Evolutionary conservation across 2,888 invertebrate genomes (phyloP).

Genomic region (Nudaria mundana): DNA sequence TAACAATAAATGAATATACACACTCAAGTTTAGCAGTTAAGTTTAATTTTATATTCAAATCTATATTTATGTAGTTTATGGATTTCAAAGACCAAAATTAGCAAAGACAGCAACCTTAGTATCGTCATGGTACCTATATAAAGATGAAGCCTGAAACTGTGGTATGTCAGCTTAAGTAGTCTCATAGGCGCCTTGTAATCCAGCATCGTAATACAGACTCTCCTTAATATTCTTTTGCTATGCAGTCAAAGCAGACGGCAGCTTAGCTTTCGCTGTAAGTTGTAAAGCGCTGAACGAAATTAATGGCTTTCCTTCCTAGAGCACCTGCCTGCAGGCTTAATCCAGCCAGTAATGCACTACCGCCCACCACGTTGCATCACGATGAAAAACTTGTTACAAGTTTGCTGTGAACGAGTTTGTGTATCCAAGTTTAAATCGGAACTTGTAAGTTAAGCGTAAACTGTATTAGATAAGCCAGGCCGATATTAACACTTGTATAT

Average conservation of each 20-base stretch:
- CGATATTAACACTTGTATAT: too few species aligned
- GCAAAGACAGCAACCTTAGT: slow-evolving; percentile 35
- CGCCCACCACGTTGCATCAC: slow-evolving; percentile 24
- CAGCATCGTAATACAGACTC: slow-evolving; percentile 35
- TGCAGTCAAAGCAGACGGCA: slow-evolving; percentile 45
- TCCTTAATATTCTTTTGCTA: slow-evolving; percentile 50
- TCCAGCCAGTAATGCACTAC: slow-evolving; percentile 48
- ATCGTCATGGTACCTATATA: too few species aligned
- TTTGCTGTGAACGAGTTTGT: slow-evolving; percentile 25
- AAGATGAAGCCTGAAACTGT: too few species aligned
- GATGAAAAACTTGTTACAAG: slow-evolving; percentile 23
- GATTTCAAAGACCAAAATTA: slow-evolving; percentile 29
- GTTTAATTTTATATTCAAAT: too few species aligned
- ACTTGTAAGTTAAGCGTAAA: slow-evolving; percentile 18
- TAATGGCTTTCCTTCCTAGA: slow-evolving; percentile 53
- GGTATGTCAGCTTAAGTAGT: too few species aligned
- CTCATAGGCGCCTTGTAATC: too few species aligned
- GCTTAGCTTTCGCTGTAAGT: slow-evolving; percentile 54
- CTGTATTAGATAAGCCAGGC: slow-evolving; percentile 9
- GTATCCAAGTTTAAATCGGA: slow-evolving; percentile 22
- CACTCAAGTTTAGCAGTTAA: too few species aligned
- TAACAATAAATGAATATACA: too few species aligned
- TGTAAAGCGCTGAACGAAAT: slow-evolving; percentile 64
- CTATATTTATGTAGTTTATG: too few species aligned
- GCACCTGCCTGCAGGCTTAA: slow-evolving; percentile 53